Conservation (phyloP, 2,113 vertebrate species). For the Prionailurus viverrinus region DNA sequence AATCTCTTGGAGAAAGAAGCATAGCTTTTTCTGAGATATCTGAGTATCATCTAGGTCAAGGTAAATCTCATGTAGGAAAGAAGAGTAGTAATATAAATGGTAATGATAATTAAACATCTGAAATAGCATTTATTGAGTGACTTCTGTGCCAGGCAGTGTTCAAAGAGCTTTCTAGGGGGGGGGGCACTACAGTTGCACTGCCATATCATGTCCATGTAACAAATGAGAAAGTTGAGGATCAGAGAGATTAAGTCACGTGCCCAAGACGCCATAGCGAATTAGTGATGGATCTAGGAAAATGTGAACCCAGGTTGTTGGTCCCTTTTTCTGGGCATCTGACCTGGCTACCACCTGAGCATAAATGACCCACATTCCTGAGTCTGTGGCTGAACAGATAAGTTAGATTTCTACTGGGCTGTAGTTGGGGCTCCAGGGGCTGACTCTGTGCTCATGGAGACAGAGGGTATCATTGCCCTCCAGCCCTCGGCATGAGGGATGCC, state of each 20-base stretch:
- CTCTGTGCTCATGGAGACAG: not conserved
- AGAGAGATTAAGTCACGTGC: not conserved
- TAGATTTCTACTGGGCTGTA: not conserved
- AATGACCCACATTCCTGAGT: not conserved
- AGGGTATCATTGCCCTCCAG: too few relatives aligned
- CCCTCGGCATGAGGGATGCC: not conserved
- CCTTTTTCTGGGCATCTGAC: not conserved
- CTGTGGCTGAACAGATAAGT: not conserved
- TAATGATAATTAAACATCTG: not conserved
- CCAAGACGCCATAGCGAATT: not conserved
- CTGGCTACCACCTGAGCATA: not conserved
- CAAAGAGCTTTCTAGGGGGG: not conserved
- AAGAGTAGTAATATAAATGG: not conserved
- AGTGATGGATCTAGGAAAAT: not conserved
- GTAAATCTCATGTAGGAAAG: not conserved
- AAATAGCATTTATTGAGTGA: not conserved
- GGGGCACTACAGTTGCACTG: too few relatives aligned
- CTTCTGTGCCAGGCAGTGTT: not conserved
- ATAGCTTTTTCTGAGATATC: not conserved
- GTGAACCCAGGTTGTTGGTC: not conserved
- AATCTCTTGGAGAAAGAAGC: not conserved
- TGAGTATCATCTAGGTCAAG: not conserved
- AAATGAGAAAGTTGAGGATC: not conserved
- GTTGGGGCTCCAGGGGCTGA: not conserved
- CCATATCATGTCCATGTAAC: not conserved